phyloP scores from a whole-genome alignment of 1,140 invertebrate species.

The Catajapyx aquilonaris region DNA sequence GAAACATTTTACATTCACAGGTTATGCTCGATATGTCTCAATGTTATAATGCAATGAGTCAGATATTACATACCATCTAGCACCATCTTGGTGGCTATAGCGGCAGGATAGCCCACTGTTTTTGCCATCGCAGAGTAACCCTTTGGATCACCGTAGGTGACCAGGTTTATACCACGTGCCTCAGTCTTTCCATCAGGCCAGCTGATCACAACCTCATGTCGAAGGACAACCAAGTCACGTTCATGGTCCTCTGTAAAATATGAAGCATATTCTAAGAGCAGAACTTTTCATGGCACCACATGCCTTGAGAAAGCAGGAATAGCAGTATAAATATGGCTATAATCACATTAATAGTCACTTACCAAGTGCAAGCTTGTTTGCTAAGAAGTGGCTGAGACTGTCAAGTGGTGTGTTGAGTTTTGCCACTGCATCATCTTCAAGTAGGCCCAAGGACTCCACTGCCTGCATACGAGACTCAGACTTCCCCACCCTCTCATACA shows the following conservation, averaged over 20 bases:
- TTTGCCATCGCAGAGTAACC: conserved; percentile 94
- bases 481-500: conserved; percentile 45
- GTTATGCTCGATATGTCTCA: background rate
- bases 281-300: background rate
- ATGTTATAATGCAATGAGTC: background rate
- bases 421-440: conserved; percentile 55
- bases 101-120: conserved; percentile 88
- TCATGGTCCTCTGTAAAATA: conserved; percentile 43
- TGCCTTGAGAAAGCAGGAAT: no score
- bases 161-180: conserved; percentile 70
- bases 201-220: conserved; percentile 77
- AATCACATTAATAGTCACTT: conserved; percentile 13
- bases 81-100: conserved; percentile 93
- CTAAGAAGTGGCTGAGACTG: conserved; percentile 75
- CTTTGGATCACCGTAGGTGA: conserved; percentile 67
- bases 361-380: conserved; percentile 63
- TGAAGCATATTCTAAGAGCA: conserved; percentile 1
- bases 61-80: conserved; percentile 50
- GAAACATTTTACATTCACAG: conserved; percentile 12
- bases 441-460: conserved; percentile 65
- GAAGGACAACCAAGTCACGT: conserved; percentile 79
- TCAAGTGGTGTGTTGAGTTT: conserved; percentile 78
- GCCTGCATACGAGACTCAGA: conserved; percentile 38
- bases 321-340: conserved; percentile 1
- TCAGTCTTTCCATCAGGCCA: conserved; percentile 78